Conservation (phyloP, 2,113 vertebrate genomes). For the Actenoides hombroni region DNA sequence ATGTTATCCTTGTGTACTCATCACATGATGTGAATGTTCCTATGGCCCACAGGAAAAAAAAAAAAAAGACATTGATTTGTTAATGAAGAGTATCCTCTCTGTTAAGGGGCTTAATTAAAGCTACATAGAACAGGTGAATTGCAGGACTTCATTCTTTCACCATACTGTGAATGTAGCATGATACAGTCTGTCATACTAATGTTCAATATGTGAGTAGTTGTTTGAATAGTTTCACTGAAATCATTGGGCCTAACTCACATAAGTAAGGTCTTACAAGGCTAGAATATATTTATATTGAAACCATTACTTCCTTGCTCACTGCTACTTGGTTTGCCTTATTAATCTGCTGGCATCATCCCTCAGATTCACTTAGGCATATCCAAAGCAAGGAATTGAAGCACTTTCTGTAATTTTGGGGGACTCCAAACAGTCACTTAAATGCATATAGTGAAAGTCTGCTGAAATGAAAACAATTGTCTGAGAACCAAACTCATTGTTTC, state of each 20-base stretch:
- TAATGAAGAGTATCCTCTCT: neutral
- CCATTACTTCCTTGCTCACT: neutral
- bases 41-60: neutral
- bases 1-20: neutral
- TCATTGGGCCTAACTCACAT: neutral
- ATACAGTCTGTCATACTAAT: neutral
- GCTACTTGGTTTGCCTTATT: conserved; percentile 42
- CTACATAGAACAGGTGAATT: neutral
- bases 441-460: neutral
- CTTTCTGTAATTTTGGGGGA: neutral
- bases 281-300: conserved; percentile 25
- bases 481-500: neutral
- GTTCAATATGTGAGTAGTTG: neutral
- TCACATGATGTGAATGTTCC: neutral
- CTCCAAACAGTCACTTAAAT: neutral
- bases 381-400: neutral
- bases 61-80: rapidly evolving
- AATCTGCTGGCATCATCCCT: conserved; percentile 17
- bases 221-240: neutral
- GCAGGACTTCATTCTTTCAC: neutral
- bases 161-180: neutral
- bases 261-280: neutral
- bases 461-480: conserved; percentile 3
- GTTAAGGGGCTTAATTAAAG: neutral
- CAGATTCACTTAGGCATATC: conserved; percentile 18